phyloP scores from a whole-genome alignment of 2,113 vertebrate genomes.

The Planiliza haematocheilus region DNA sequence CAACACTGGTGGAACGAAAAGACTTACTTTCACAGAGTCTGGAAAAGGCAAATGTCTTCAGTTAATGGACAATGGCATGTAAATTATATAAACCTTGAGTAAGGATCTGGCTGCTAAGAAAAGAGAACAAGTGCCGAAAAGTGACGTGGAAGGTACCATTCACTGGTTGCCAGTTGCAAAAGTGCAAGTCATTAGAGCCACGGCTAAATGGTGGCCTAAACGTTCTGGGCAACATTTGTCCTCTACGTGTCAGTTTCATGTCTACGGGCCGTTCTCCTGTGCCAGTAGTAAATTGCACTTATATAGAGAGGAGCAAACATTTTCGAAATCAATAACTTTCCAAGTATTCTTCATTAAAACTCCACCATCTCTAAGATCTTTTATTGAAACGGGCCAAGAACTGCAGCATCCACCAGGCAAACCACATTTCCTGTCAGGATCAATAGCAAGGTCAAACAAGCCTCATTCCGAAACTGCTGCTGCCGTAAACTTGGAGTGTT shows the following conservation, averaged over 20 bases:
- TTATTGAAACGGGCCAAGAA: slow-evolving; percentile 32
- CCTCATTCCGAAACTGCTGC: slow-evolving; percentile 57
- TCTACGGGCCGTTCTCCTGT: background rate
- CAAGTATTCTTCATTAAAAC: slow-evolving; percentile 35
- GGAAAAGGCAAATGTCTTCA: slow-evolving; percentile 32
- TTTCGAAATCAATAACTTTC: slow-evolving; percentile 43
- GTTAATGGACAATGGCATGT: slow-evolving; percentile 44
- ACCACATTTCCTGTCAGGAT: slow-evolving; percentile 47
- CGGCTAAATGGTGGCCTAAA: background rate
- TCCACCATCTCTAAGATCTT: slow-evolving; percentile 21
- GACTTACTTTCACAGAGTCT: slow-evolving; percentile 28
- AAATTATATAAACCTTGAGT: slow-evolving; percentile 41
- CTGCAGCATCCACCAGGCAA: slow-evolving; percentile 1
- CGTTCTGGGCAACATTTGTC: slow-evolving; percentile 20
- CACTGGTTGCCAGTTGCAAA: slow-evolving; percentile 17
- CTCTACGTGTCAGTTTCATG: slow-evolving; percentile 14
- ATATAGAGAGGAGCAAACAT: slow-evolving; percentile 22
- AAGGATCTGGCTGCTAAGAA: background rate
- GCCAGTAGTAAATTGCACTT: slow-evolving; percentile 5
- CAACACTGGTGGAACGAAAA: slow-evolving; percentile 37
- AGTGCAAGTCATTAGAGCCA: slow-evolving; percentile 16
- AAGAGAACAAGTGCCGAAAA: slow-evolving; percentile 20
- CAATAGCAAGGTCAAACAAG: slow-evolving; percentile 56
- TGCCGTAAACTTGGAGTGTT: slow-evolving; percentile 47
- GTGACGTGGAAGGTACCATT: slow-evolving; percentile 10